Base-by-base conservation (phyloP, 37 sponge, comb jelly and placozoan genomes). In the Chondrilla cf. caribensis region DNA sequence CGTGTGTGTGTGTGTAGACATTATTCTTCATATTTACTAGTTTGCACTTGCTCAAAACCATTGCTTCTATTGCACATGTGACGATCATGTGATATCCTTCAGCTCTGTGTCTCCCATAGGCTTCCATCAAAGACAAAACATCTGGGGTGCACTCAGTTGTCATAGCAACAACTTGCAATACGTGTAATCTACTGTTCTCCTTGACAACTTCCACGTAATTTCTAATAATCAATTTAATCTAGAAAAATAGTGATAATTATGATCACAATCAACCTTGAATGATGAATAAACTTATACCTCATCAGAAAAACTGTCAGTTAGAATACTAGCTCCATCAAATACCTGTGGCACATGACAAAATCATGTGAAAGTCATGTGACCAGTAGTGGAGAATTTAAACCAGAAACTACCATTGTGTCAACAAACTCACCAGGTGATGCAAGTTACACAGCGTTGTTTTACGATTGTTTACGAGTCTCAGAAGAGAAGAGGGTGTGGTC, bases 81-180 rank as follows among this genome's bases (percentile, higher is more conserved):
- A 73, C 11, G 17, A 73, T 5, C 41, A 37, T 73, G 42, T 73
- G 41, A 21, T 73, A 73, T n/a, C 11, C 41, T 42, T 37, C 36
- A 1, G 9, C 11, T 3, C 44, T 43, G 40, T n/a, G 24, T 15
- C 40, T 73, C 24, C 38, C 41, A 39, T 73, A 73, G 42, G 42
- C 44, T 15, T 73, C 76, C 76, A 73, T 73, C 44, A 73, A 25
- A 11, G 76, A 73, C 44, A 73, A 43, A 21, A 73, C 76, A 43
- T 73, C 76, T 73, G 76, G 76, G 21, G 76, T 73, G 25, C 76
- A 73, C 25, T 73, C 38, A 41, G 76, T 73, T 73, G 76, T 73
- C 76, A 40, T 40, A 43, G 76, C 76, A 73, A 73, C 76, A 15
- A 73, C 24, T 24, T 73, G 76, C 44, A 73, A 37, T 3, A 3